A percentile compares a stretch with the other conserved stretches of the same genome.
phyloP scores from a whole-genome alignment of 2,797 vertebrate species.

The Sebastes vulpes region DNA sequence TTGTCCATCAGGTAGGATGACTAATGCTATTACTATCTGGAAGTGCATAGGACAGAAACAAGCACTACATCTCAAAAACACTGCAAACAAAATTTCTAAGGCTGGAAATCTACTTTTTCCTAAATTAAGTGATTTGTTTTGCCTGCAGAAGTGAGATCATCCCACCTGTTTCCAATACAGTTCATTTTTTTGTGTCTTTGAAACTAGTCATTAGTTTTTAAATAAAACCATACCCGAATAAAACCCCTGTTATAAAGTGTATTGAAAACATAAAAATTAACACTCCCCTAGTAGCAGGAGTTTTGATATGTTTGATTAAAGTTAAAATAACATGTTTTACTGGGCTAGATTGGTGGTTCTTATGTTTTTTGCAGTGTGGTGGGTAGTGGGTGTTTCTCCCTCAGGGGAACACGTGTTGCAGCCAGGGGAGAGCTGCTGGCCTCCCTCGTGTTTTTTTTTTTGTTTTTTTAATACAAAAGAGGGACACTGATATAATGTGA shows the following conservation, averaged over 20 bases:
- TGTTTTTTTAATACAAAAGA: background rate
- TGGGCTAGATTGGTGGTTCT: background rate
- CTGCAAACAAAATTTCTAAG: background rate
- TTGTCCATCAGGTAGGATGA: constrained; percentile 94
- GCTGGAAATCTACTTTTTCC: background rate
- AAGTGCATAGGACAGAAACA: background rate
- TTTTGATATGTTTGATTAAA: background rate
- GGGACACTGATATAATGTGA: background rate
- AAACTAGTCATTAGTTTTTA: background rate
- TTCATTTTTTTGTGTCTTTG: background rate
- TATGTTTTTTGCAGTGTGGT: background rate
- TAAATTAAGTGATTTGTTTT: background rate
- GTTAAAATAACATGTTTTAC: background rate
- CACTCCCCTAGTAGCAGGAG: rapidly evolving
- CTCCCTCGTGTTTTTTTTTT: constrained; percentile 27
- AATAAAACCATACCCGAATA: rapidly evolving
- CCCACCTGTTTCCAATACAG: constrained; percentile 22
- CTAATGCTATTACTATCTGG: background rate
- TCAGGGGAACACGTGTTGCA: constrained; percentile 49
- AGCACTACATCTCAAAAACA: too few relatives aligned
- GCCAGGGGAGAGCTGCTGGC: constrained; percentile 7
- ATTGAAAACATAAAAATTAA: too few relatives aligned
- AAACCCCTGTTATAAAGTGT: background rate
- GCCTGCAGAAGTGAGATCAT: background rate
- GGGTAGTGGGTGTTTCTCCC: constrained; percentile 45